Base-by-base conservation (phyloP, 1,140 invertebrate species). In the Carposina sasakii region DNA sequence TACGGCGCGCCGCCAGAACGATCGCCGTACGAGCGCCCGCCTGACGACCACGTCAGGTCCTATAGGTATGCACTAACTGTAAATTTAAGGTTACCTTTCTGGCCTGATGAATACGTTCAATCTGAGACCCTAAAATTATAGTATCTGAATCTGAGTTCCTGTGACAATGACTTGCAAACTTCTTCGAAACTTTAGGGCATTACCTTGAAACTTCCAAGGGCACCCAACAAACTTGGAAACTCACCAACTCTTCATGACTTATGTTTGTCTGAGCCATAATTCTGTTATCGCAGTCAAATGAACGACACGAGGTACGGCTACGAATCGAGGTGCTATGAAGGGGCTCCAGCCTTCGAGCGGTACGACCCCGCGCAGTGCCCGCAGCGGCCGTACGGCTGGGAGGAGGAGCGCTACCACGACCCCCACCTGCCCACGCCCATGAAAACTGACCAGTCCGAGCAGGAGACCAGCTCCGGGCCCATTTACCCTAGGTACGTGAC, bases 301-400 rank as follows among this genome's bases (percentile, higher is more conserved):
- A 83, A 83, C 59, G 77, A 83, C 34, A 54, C 76, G 22, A 68
- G 79, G 30, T 83, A 83, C 48, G 76, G 75, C 16, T 86, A 86
- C 61, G 84, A 87, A 44, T 77, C 86, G 9, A 68, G 90, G 39
- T 88, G 87, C 23, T 90, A 91, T 77, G 89, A 90, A 17, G 87
- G 85, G 33, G 85, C 88, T 1, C 86, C 90, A 0, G 90, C 90
- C 0, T 94, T 93, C 73, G 93, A 94, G 63, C 86, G 93, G 13
- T 93, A 93, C 76, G 91, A 93, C 60, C 85, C 88, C 17, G 75
- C 73, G 39, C 76, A 79, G 54, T 81, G 77, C 45, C 69, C 75
- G 20, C 72, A 85, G 57, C 67, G 76, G 45, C 74, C 84, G 36
- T 85, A 84, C 76, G 75, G 74, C 52, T 79, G 75, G 78, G 85